Evolutionary conservation across 2,888 invertebrate species (phyloP), one percentile per base, ranked within the genome.

Genomic region (Phrixothrix hirtus): DNA sequence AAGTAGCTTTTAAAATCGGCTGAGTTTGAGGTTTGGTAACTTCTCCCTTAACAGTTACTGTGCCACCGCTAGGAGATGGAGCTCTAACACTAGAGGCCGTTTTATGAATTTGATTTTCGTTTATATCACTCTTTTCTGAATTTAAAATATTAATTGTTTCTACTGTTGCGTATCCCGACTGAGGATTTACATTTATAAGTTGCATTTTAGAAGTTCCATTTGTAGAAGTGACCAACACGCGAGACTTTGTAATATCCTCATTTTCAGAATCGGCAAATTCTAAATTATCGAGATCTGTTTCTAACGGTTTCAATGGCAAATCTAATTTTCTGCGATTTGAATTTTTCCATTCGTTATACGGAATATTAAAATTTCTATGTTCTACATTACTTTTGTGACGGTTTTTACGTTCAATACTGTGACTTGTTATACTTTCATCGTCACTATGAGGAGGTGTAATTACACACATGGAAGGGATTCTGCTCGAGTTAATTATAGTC

Each of bases 391-490:
- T 30, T 14, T 44, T 39, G 17, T 12, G 25, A 13, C 12, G 32
- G 26, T 45, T 39, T 15, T 26, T 16, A 9, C 32, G 26, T 29
- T 39, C 32, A 15, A 50, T 7, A 34, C 47, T 55, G 29, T 36
- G 21, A 25, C 70, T 78, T 66, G 64, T 73, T 52, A 83, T 80
- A 59, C 85, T 85, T 72, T 93, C 93, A 66, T 93, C 93, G 63
- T 93, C 93, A 57, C 92, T 92, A 55, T 88, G 88, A 0, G 87
- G 86, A 2, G 93, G 92, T 10, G 93, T 93, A 38, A 93, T 92
- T 1, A 92, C 91, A 74, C 93, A 94, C 87, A 94, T 89, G 2
- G 93, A 92, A 1, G 94, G 94, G 68, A 94, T 94, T 62, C 93
- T 82, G 62, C 89, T 89, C 41, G 89, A 88, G 67, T 88, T 91